A percentile compares a stretch with the other conserved stretches of the same genome.
Evolutionary conservation across 2,113 vertebrate genomes (phyloP).

Genomic region (Anthoscopus minutus): DNA sequence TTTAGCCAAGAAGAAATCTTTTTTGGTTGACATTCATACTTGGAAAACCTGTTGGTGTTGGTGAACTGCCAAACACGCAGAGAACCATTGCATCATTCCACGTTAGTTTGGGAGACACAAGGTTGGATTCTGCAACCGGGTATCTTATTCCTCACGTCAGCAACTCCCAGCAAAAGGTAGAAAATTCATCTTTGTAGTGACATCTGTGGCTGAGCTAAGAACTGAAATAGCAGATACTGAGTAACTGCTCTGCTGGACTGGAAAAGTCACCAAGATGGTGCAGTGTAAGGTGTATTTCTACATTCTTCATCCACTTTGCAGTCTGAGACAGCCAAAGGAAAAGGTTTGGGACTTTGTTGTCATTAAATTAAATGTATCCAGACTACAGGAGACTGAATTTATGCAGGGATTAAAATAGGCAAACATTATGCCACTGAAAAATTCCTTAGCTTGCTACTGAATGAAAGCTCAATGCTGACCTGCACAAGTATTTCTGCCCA

Average conservation of each 20-base stretch:
- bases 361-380: neutral
- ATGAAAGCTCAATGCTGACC: constrained; percentile 23
- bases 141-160: neutral
- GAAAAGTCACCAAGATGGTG: neutral
- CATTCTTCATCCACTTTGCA: neutral
- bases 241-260: neutral
- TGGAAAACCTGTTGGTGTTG: neutral
- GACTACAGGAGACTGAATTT: neutral
- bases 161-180: neutral
- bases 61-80: neutral
- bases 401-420: constrained; percentile 12
- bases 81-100: neutral
- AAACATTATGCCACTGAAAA: neutral
- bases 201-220: neutral
- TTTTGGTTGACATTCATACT: neutral
- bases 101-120: neutral
- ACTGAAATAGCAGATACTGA: neutral
- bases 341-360: neutral
- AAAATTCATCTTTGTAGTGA: neutral
- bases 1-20: neutral
- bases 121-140: neutral
- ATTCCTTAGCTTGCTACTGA: neutral
- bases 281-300: neutral
- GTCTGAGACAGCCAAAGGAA: neutral
- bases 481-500: constrained; percentile 1